Evolutionary conservation across 1,140 invertebrate species (phyloP), one percentile per base, ranked within the genome.

Genomic region (Ips typographus): DNA sequence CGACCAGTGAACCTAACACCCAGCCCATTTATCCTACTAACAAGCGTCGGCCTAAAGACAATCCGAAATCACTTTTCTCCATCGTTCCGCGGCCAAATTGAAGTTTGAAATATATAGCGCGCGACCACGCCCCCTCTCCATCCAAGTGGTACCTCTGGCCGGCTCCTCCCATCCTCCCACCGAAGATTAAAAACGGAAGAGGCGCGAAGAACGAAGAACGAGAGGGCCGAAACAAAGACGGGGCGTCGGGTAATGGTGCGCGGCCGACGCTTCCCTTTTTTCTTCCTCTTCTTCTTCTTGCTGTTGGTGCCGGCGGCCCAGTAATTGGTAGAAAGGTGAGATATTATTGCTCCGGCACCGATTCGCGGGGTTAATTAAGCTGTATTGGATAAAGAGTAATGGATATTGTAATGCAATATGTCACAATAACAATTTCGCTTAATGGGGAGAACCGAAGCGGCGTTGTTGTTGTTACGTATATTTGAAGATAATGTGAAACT

Each of bases 91-190:
- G 70, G 73, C 69, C 61, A 73, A 76, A 76, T 76, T 76, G 73
- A 76, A 76, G 68, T 76, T 74, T 76, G 73, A 76, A 74, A 71
- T 76, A 22, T 22, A 76, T 76, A 58, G 70, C 71, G 44, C 36
- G 43, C 49, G 61, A 71, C 70, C 58, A 63, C 74, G 74, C 74
- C 74, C 67, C 65, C 61, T 73, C 69, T 71, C 74, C 73, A 7
- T 22, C 60, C 22, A 39, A 62, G 39, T 43, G 22, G 22, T 22
- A 22, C 22, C 22, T 22, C 22, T 22, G 22, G 70, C 63, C 53
- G 64, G 62, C 63, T 68, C 72, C 73, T 69, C 65, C 71, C 70
- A 68, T 22, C 71, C 71, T 71, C 73, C 72, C 65, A 74, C 72
- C 52, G 69, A 62, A 62, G 60, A 62, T 62, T 8, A 47, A 47